Conservation (phyloP, 2,888 invertebrate species). For the Drosophila bunnanda region DNA sequence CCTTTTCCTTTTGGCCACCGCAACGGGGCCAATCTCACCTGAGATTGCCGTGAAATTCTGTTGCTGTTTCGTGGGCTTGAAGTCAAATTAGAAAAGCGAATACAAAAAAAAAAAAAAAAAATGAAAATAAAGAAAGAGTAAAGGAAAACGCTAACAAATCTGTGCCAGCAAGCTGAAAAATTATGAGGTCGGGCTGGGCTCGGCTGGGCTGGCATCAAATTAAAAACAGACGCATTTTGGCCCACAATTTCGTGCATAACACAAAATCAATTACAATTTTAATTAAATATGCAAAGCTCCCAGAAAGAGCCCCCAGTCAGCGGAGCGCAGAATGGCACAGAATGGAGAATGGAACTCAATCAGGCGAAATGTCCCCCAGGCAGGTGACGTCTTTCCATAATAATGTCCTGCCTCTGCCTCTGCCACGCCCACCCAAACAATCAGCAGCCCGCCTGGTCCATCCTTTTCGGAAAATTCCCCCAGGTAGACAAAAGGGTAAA, state of each 20-base stretch:
- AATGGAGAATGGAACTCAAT: slow-evolving; percentile 63
- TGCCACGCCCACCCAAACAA: slow-evolving; percentile 37
- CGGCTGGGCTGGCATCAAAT: slow-evolving; percentile 60
- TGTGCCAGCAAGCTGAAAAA: slow-evolving; percentile 71
- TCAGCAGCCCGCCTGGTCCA: slow-evolving; percentile 7
- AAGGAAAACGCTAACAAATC: slow-evolving; percentile 27
- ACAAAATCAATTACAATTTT: slow-evolving; percentile 82
- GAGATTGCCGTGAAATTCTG: slow-evolving; percentile 70
- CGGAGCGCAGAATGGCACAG: slow-evolving; percentile 11
- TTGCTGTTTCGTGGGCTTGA: slow-evolving; percentile 42
- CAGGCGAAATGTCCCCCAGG: slow-evolving; percentile 67
- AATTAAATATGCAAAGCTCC: slow-evolving; percentile 80
- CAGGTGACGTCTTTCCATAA: slow-evolving; percentile 56
- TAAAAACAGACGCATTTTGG: slow-evolving; percentile 76
- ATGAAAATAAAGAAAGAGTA: slow-evolving; percentile 1
- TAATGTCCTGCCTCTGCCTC: slow-evolving; percentile 37
- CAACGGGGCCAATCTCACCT: slow-evolving; percentile 75
- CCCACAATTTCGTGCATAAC: slow-evolving; percentile 75
- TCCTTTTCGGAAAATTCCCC: slow-evolving; percentile 16
- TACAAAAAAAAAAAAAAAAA: background rate
- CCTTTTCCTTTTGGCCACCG: slow-evolving; percentile 28
- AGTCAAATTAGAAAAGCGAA: slow-evolving; percentile 71
- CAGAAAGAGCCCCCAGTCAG: slow-evolving; percentile 27
- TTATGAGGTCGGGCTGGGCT: slow-evolving; percentile 72
- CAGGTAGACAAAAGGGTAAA: slow-evolving; percentile 36